These are phyloP conservation scores for Agonopterix arenella DNA, from an alignment of 2,888 invertebrate genomes.

Conservation along the genomic window DNA sequence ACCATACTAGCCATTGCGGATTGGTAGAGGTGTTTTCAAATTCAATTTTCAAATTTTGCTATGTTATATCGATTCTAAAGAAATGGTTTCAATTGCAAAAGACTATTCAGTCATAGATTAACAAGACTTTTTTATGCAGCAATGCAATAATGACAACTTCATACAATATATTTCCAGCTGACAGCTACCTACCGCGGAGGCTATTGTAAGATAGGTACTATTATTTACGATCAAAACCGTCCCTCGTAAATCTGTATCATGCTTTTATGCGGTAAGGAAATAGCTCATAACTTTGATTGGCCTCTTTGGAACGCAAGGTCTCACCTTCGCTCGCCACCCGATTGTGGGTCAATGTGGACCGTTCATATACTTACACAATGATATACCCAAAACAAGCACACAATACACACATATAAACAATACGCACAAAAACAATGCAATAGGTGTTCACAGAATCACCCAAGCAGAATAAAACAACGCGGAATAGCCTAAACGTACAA, in stretches of 20 bases:
- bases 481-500: no score
- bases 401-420: neutral
- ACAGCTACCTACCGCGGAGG: constrained; percentile 17
- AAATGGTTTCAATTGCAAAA: no score
- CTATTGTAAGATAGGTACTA: constrained; percentile 20
- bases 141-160: neutral
- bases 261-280: constrained; percentile 39
- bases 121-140: no score
- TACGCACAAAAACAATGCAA: constrained; percentile 1
- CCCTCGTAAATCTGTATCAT: constrained; percentile 43
- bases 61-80: no score
- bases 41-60: no score
- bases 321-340: constrained; percentile 27
- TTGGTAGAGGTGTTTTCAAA: no score
- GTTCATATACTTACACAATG: constrained; percentile 9
- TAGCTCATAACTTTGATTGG: constrained; percentile 52
- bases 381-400: neutral
- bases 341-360: constrained; percentile 36
- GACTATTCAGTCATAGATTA: no score
- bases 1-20: no score
- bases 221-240: constrained; percentile 34
- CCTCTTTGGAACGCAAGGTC: constrained; percentile 32
- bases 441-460: neutral
- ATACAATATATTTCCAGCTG: constrained; percentile 17
- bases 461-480: neutral